These are phyloP conservation scores for Desmodus rotundus DNA, from an alignment of 2,113 vertebrate genomes.

Conservation along the genomic window DNA sequence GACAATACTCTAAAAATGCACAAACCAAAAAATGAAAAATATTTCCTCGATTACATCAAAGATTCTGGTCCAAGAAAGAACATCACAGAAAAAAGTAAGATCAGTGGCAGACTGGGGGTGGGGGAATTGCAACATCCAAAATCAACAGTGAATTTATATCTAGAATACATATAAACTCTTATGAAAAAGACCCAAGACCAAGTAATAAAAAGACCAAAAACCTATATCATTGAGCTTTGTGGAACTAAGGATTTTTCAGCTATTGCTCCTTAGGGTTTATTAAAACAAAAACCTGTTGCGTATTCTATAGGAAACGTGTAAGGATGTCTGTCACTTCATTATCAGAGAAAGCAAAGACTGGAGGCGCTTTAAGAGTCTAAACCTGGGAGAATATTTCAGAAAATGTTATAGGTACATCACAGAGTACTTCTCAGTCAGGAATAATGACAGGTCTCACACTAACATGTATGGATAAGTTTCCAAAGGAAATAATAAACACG, in stretches of 20 bases:
- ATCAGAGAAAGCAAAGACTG: background rate
- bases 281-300: background rate
- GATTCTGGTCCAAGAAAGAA: background rate
- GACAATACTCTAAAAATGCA: background rate
- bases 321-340: background rate
- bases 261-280: background rate
- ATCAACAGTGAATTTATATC: background rate
- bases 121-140: background rate
- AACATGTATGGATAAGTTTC: background rate
- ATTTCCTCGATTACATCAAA: background rate
- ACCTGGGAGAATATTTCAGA: background rate
- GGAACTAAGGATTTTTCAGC: background rate
- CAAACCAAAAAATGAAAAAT: background rate
- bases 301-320: background rate
- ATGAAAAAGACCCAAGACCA: background rate
- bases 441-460: background rate
- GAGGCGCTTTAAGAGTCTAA: background rate
- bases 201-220: background rate
- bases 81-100: background rate
- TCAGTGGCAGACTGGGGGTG: background rate
- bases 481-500: background rate
- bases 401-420: background rate
- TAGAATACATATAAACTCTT: background rate
- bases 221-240: background rate
- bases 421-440: background rate